A percentile compares a stretch with the other conserved stretches of the same genome.
These are phyloP conservation scores for Lepilemur ruficaudatus DNA, from an alignment of 2,797 vertebrate species.

Conservation along the genomic window DNA sequence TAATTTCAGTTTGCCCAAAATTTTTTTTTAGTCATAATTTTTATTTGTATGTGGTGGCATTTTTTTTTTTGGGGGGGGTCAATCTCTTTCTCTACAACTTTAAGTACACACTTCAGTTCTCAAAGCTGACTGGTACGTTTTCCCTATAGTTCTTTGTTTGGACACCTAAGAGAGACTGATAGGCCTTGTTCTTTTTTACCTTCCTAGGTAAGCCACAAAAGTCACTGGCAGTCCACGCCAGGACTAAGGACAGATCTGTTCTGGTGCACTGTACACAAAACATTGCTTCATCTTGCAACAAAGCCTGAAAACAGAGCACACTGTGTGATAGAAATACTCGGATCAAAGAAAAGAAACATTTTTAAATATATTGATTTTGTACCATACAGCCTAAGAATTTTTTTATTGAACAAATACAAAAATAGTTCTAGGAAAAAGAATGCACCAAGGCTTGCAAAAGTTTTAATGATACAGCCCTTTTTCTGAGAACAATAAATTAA, in stretches of 20 bases:
- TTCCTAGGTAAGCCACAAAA: not conserved
- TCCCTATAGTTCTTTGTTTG: not conserved
- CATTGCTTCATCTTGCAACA: not conserved
- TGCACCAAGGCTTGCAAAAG: not conserved
- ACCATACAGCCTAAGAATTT: not conserved
- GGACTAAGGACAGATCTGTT: not conserved
- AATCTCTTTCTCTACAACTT: not conserved
- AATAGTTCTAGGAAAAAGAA: not conserved
- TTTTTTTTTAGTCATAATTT: not conserved
- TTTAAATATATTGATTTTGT: not conserved
- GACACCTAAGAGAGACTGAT: not conserved
- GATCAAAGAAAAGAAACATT: not conserved
- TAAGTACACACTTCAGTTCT: not conserved
- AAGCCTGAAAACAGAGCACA: not conserved
- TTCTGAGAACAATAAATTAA: not conserved
- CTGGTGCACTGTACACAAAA: not conserved
- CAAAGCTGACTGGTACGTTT: not conserved
- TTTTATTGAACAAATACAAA: not conserved
- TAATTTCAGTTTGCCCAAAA: not conserved
- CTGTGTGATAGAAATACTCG: not conserved
- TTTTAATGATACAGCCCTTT: not conserved
- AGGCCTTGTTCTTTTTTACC: not conserved
- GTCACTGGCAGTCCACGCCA: not conserved
- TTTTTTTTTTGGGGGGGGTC: not conserved
- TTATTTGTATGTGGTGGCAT: not conserved